Evolutionary conservation across 1,140 invertebrate genomes (phyloP), one percentile per base, ranked within the genome.

Genomic region (Asobara japonica): DNA sequence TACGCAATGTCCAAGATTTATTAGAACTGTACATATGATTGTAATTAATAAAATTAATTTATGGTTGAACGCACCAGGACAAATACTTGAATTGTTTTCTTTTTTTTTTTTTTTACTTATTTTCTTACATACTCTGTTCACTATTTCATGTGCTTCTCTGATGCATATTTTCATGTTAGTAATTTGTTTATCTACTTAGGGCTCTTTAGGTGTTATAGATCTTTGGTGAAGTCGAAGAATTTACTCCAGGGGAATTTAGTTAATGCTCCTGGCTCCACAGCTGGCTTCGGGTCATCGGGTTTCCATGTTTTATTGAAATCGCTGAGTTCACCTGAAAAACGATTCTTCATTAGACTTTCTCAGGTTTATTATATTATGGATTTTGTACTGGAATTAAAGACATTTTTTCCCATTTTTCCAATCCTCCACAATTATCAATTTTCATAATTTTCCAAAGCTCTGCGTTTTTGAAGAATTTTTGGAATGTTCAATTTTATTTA

Each of bases 141-240:
- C n/a, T n/a, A n/a, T n/a, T n/a, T n/a, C n/a, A n/a, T n/a, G n/a
- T 6, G 31, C 5, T 6, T 36, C 11, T 36, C 11, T 36, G 5
- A 36, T 36, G 5, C 25, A 5, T 27, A 71, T 38, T 70, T 62
- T 69, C 18, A 16, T 68, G n/a, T n/a, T n/a, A n/a, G n/a, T 48
- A 16, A 45, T 45, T 16, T 36, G 70, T 41, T 71, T 56, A 18
- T 65, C 61, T 68, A 30, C 66, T 45, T 68, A 68, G 66, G 36
- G 10, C 65, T 10, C 31, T 18, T 48, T 69, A 65, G 18, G 18
- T 51, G 66, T 33, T 33, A 48, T 38, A 84, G 60, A 82, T 81
- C 82, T 85, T 85, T 64, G 84, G 80, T 78, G 6, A 78, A 78
- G 10, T 78, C 78, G 70, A 86, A 86, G 75, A 82, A 86, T 51